Conservation (phyloP, 2,797 vertebrate species). For the Acrossocheilus fasciatus region DNA sequence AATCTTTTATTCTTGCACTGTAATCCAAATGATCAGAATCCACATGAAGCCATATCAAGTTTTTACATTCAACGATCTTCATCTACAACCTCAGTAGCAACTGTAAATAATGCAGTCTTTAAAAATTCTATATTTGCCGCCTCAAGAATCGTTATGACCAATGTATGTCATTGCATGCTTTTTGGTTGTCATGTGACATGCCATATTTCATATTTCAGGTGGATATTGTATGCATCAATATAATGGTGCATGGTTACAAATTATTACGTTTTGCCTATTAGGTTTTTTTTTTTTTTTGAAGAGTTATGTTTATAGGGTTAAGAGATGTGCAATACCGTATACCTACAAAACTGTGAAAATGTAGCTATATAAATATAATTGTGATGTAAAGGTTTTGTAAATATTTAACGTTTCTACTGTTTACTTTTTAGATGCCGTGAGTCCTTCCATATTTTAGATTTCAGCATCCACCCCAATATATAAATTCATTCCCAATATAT, state of each 20-base stretch:
- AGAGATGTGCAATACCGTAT: no score
- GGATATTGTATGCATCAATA: neutral
- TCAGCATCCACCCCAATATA: no score
- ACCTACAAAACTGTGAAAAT: no score
- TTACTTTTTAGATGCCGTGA: neutral
- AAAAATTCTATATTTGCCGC: neutral
- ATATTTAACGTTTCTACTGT: no score
- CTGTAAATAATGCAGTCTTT: neutral
- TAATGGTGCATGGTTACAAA: neutral
- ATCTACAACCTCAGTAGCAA: neutral
- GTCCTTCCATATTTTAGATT: neutral
- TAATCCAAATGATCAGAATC: neutral
- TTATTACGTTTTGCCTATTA: neutral
- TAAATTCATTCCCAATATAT: neutral
- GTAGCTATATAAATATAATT: no score
- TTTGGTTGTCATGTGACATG: neutral
- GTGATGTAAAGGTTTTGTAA: no score
- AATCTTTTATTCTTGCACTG: neutral
- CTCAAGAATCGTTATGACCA: neutral
- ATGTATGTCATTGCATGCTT: neutral
- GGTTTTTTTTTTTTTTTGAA: neutral
- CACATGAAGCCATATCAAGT: neutral
- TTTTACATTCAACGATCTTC: neutral
- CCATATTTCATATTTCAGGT: neutral
- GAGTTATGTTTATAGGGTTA: no score